Evolutionary conservation across 2,888 invertebrate genomes (phyloP).

Genomic region (Drosophila mettleri): DNA sequence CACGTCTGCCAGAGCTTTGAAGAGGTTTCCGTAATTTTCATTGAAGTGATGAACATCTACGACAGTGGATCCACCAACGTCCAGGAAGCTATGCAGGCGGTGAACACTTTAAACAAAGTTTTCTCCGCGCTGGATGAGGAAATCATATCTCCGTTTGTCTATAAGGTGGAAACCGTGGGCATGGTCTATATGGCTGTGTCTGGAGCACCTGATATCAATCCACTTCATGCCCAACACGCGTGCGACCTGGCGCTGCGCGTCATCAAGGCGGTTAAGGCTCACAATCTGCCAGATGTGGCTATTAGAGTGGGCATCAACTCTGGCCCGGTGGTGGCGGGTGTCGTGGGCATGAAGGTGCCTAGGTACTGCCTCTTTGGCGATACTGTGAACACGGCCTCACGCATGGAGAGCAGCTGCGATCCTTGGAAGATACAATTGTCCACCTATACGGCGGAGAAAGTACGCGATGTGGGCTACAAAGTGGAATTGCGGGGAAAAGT

Average conservation of each 20-base stretch:
- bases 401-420: slow-evolving; percentile 91
- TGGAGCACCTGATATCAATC: slow-evolving; percentile 92
- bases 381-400: slow-evolving; percentile 95
- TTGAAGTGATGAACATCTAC: slow-evolving; percentile 83
- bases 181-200: slow-evolving; percentile 96
- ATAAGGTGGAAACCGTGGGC: slow-evolving; percentile 98
- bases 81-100: slow-evolving; percentile 90
- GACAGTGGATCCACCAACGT: slow-evolving; percentile 80
- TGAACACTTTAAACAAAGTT: slow-evolving; percentile 93
- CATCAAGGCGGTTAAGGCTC: slow-evolving; percentile 88
- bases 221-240: slow-evolving; percentile 91
- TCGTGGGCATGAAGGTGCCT: slow-evolving; percentile 93
- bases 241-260: slow-evolving; percentile 92
- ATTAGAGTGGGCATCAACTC: slow-evolving; percentile 90
- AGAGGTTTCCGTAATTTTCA: slow-evolving; percentile 85
- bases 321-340: slow-evolving; percentile 94
- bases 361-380: slow-evolving; percentile 96
- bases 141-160: slow-evolving; percentile 93
- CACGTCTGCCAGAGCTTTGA: slow-evolving; percentile 91
- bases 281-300: slow-evolving; percentile 88
- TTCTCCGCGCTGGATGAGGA: slow-evolving; percentile 94
- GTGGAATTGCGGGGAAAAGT: slow-evolving; percentile 90
- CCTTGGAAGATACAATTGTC: slow-evolving; percentile 92
- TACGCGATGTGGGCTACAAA: slow-evolving; percentile 88
- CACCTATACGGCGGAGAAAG: slow-evolving; percentile 88